These are phyloP conservation scores for Eufriesea mexicana DNA, from an alignment of 1,140 invertebrate genomes.

Conservation along the genomic window DNA sequence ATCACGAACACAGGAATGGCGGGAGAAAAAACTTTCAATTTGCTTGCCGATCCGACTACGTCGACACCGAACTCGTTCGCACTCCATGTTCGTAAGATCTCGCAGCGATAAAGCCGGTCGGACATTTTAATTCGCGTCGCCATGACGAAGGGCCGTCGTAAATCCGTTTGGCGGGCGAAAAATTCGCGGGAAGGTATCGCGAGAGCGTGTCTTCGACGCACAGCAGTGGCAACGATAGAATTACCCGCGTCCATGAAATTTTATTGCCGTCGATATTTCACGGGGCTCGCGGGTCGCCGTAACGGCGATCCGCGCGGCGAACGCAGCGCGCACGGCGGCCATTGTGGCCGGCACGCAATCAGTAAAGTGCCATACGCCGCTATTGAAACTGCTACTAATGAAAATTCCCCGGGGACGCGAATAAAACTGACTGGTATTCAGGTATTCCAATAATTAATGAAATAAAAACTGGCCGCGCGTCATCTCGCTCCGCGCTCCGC, in stretches of 20 bases:
- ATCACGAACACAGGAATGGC: no score
- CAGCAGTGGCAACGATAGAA: slow-evolving; percentile 39
- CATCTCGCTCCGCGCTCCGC: slow-evolving; percentile 10
- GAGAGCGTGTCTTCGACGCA: slow-evolving; percentile 28
- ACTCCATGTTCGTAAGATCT: neutral
- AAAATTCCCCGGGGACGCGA: slow-evolving; percentile 56
- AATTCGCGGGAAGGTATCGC: slow-evolving; percentile 37
- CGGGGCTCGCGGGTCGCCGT: slow-evolving; percentile 24
- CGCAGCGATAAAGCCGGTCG: neutral
- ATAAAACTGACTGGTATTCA: slow-evolving; percentile 61
- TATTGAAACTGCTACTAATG: slow-evolving; percentile 62
- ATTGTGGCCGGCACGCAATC: slow-evolving; percentile 56
- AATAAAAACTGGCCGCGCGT: slow-evolving; percentile 62
- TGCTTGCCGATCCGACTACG: no score
- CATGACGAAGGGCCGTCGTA: slow-evolving; percentile 22
- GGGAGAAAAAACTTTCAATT: no score
- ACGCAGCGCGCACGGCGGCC: slow-evolving; percentile 28
- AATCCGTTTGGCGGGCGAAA: slow-evolving; percentile 28
- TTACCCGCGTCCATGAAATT: slow-evolving; percentile 40
- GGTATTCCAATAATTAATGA: slow-evolving; percentile 66
- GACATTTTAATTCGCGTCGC: slow-evolving; percentile 35
- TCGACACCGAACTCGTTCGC: neutral
- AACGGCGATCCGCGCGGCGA: slow-evolving; percentile 28
- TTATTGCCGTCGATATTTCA: slow-evolving; percentile 62
- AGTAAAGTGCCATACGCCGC: slow-evolving; percentile 60